Base-by-base conservation (phyloP, 2,888 invertebrate genomes). In the Pteria penguin region DNA sequence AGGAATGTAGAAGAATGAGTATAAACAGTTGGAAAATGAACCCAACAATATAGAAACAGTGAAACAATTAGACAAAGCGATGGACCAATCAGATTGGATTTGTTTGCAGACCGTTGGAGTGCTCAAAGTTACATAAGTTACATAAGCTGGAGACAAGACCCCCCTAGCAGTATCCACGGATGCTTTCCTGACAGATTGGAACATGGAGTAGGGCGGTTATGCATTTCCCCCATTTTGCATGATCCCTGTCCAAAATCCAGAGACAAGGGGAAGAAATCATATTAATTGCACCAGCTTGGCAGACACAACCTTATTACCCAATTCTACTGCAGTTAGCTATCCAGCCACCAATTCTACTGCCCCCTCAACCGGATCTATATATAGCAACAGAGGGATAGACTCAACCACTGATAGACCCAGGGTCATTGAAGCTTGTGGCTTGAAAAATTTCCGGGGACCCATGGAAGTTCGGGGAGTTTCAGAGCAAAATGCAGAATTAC, bases 1-100 rank as follows among this genome's bases (percentile, higher is more conserved):
- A 65, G 65, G 65, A 65, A 65, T 36, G 14, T 24, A 2, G 5
- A 22, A 22, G 65, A 24, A 8, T 36, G 18, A 65, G 33, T 27
- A 65, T 65, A 65, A 65, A 65, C 65, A 65, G 65, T 14, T 68
- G 68, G 33, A n/a, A 32, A 36, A 45, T 63, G 32, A 63, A 32
- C n/a, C 63, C 33, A 11, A n/a, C n/a, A 58, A 58, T 58, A 58
- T 18, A 55, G n/a, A 32, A 29, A 18, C 4, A 26, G 24, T 58
- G 2, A n/a, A 24, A 22, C 31, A 32, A 22, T 32, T 63, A 63
- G 26, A 31, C 31, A 63, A 22, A 18, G n/a, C n/a, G n/a, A 32
- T 11, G 63, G 63, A 22, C n/a, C 31, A 22, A 33, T 32, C 14
- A 31, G 33, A 26, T 22, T 63, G n/a, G 63, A 32, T 31, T 33